A percentile compares a stretch with the other conserved stretches of the same genome.
Evolutionary conservation across 2,888 invertebrate genomes (phyloP).

Genomic region (Hofmannophila pseudospretella): DNA sequence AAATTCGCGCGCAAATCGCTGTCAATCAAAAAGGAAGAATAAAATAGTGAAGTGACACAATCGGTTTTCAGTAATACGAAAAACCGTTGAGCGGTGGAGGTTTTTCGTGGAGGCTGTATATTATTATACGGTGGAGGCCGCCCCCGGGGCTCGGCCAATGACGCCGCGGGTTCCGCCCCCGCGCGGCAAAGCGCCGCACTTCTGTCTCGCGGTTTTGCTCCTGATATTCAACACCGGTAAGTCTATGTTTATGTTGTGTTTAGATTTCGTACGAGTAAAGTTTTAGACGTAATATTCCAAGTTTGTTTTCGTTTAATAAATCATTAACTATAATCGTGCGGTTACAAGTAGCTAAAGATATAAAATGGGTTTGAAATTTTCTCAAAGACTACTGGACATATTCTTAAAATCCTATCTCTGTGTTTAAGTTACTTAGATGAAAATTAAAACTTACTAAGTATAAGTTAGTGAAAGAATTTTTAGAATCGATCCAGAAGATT

Average conservation of each 20-base stretch:
- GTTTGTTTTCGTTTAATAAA: no score
- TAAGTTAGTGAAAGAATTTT: no score
- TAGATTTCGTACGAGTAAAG: not conserved
- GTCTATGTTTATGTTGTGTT: constrained; percentile 21
- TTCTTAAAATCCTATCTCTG: no score
- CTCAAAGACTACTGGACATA: no score
- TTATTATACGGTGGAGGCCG: constrained; percentile 36
- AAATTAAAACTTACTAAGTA: no score
- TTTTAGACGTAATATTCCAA: no score
- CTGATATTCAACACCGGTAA: constrained; percentile 56
- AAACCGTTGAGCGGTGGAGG: constrained; percentile 23
- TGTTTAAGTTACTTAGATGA: no score
- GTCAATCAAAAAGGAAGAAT: no score
- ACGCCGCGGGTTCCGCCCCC: constrained; percentile 62
- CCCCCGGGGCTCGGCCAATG: constrained; percentile 64
- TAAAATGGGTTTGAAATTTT: no score
- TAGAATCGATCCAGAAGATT: no score
- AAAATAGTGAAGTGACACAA: constrained; percentile 5
- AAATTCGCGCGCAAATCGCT: constrained; percentile 6
- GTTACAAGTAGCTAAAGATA: no score
- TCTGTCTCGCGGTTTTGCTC: constrained; percentile 40
- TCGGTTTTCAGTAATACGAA: not conserved
- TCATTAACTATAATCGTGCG: no score
- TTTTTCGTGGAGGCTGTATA: constrained; percentile 46
- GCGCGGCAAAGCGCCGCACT: constrained; percentile 42